Conservation (phyloP, 2,888 invertebrate species). For the Caenorhabditis wallacei region DNA sequence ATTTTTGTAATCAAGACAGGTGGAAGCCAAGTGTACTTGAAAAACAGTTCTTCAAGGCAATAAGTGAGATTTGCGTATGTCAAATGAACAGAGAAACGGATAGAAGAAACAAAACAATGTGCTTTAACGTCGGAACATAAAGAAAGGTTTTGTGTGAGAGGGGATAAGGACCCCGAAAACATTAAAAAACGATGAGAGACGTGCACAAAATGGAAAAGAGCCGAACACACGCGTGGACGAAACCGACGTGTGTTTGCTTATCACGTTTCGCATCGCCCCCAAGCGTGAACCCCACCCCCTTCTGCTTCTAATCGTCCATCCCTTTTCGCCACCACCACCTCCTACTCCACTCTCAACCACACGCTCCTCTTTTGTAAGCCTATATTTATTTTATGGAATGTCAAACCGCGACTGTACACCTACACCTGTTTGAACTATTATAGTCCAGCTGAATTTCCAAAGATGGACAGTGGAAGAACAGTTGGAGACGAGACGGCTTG, state of each 20-base stretch:
- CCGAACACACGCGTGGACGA: constrained; percentile 46
- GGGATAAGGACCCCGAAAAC: constrained; percentile 25
- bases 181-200: constrained; percentile 37
- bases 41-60: constrained; percentile 5
- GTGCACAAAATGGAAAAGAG: constrained; percentile 56
- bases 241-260: constrained; percentile 63
- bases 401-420: constrained; percentile 58
- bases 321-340: constrained; percentile 13
- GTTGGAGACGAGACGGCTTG: background rate
- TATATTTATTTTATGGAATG: constrained; percentile 64
- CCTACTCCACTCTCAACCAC: constrained; percentile 32
- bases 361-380: constrained; percentile 62
- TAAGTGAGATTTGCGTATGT: background rate
- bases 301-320: constrained; percentile 37
- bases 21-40: constrained; percentile 23
- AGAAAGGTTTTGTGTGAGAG: background rate
- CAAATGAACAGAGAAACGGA: background rate
- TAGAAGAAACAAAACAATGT: constrained; percentile 9
- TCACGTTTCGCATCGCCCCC: constrained; percentile 61
- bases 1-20: constrained; percentile 10
- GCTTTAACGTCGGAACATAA: constrained; percentile 1
- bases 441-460: constrained; percentile 24
- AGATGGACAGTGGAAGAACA: background rate
- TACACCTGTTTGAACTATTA: constrained; percentile 56
- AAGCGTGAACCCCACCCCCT: constrained; percentile 61